Conservation (phyloP, 2,113 vertebrate genomes). For the Circaetus gallicus region DNA sequence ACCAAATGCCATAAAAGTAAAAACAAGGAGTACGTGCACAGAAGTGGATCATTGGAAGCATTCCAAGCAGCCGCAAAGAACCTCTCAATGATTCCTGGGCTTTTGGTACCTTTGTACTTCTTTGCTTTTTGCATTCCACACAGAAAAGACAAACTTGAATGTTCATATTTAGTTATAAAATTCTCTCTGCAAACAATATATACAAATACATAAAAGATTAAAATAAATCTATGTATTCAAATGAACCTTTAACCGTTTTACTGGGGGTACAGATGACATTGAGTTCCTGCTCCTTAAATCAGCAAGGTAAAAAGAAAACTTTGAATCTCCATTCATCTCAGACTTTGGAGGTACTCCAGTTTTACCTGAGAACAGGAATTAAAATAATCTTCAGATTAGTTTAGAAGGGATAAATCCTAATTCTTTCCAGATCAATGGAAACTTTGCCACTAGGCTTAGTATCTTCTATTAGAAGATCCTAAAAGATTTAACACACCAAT, state of each 20-base stretch:
- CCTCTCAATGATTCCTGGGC: background rate
- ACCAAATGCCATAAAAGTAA: background rate
- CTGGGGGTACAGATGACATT: slow-evolving; percentile 79
- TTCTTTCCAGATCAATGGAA: background rate
- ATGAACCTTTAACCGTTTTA: slow-evolving; percentile 89
- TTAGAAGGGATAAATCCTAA: background rate
- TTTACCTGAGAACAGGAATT: slow-evolving; percentile 82
- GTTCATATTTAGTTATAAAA: background rate
- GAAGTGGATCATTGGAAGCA: background rate
- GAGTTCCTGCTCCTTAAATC: slow-evolving; percentile 87
- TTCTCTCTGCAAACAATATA: background rate
- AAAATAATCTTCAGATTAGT: background rate
- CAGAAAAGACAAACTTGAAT: background rate
- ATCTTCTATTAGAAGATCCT: background rate
- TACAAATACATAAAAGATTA: background rate
- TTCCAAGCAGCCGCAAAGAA: background rate
- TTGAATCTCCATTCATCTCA: slow-evolving; percentile 67
- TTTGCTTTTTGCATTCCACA: background rate
- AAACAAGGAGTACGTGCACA: background rate
- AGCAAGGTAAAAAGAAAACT: slow-evolving; percentile 83
- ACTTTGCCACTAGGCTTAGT: background rate
- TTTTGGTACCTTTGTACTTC: background rate
- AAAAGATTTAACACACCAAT: background rate
- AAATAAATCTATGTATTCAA: background rate
- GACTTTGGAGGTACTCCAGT: slow-evolving; percentile 80